Evolutionary conservation across 2,113 vertebrate genomes (phyloP).

Genomic region (Balaenoptera acutorostrata): DNA sequence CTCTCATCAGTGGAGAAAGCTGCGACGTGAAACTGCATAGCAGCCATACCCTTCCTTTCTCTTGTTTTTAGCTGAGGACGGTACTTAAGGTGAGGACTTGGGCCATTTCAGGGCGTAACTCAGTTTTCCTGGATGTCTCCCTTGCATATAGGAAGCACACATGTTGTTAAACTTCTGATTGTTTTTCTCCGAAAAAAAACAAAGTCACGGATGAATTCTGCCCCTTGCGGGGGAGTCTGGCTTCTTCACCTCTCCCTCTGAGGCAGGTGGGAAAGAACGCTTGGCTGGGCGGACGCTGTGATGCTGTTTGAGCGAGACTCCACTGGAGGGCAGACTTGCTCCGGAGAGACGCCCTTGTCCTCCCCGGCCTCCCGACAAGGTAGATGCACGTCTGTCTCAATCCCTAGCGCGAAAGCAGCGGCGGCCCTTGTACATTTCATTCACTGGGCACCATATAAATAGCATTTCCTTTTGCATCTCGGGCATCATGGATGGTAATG

Average conservation of each 20-base stretch:
- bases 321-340: constrained; percentile 66
- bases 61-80: not conserved
- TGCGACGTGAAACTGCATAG: not conserved
- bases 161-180: not conserved
- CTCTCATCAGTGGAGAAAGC: not conserved
- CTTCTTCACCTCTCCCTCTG: not conserved
- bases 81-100: not conserved
- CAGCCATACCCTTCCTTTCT: not conserved
- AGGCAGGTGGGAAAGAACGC: not conserved
- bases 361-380: not conserved
- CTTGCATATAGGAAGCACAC: not conserved
- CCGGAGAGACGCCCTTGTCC: not conserved
- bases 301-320: not conserved
- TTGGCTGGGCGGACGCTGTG: not conserved
- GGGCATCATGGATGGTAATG: not conserved
- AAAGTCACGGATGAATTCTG: not conserved
- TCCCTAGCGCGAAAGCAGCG: not conserved
- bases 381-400: not conserved
- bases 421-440: not conserved
- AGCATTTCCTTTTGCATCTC: not conserved
- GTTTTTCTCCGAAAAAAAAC: not conserved
- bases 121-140: not conserved
- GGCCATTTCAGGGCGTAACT: not conserved
- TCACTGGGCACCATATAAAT: not conserved
- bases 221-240: not conserved